Evolutionary conservation across 1,140 invertebrate genomes (phyloP), one percentile per base, ranked within the genome.

Genomic region (Planococcus citri): DNA sequence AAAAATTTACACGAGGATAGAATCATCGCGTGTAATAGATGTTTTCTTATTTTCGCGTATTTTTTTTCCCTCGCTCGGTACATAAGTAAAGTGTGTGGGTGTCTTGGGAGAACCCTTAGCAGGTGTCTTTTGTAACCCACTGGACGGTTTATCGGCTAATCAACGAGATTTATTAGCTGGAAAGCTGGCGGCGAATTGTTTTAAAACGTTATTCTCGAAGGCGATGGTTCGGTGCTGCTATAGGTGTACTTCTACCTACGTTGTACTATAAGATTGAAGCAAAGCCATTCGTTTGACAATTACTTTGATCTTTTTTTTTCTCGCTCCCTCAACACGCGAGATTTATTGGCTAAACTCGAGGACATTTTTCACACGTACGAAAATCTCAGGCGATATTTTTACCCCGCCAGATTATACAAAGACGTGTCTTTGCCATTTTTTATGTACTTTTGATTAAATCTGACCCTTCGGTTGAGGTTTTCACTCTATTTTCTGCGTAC

Each of bases 161-260:
- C 41, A 20, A 14, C 12, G 10, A 51, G 41, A 51, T 51, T 51
- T 51, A 51, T 51, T 20, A 20, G 41, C 17, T 12, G 29, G 12
- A 33, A 12, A 33, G n/a, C n/a, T n/a, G 29, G 41, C 41, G 12
- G 41, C 41, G 41, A 51, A 33, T 51, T 51, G 41, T 51, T 51
- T 51, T 51, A 51, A 33, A 51, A 51, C 41, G 41, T 51, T 51
- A n/a, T n/a, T n/a, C n/a, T n/a, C n/a, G n/a, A n/a, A n/a, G n/a
- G n/a, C n/a, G n/a, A n/a, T n/a, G n/a, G n/a, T n/a, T n/a, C n/a
- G n/a, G n/a, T n/a, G n/a, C n/a, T n/a, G n/a, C n/a, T n/a, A n/a
- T n/a, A n/a, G n/a, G n/a, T n/a, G n/a, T n/a, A n/a, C n/a, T n/a
- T n/a, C n/a, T n/a, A n/a, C n/a, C n/a, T n/a, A n/a, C n/a, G n/a